These are phyloP conservation scores for Xyrichtys novacula DNA, from an alignment of 2,797 vertebrate genomes.

Conservation along the genomic window DNA sequence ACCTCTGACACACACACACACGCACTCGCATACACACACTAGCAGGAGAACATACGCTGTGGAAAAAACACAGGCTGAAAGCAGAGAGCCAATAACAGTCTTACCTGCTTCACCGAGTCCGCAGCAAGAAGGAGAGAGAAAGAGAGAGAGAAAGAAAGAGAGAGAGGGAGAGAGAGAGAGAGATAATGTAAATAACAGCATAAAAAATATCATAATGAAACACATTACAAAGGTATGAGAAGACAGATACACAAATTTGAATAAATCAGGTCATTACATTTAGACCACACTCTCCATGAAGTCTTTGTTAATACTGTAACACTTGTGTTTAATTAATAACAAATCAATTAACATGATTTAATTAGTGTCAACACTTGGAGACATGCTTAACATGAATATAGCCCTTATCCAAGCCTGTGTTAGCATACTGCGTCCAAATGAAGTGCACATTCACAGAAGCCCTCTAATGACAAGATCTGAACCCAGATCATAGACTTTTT, in stretches of 20 bases:
- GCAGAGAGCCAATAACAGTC: conserved; percentile 70
- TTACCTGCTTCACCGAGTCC: conserved; percentile 78
- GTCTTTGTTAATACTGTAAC: not conserved
- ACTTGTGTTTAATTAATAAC: conserved; percentile 30
- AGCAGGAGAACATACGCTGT: conserved; percentile 16
- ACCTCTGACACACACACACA: conserved; percentile 55
- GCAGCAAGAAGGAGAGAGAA: conserved; percentile 56
- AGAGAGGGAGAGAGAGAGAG: too few relatives aligned
- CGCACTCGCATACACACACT: conserved; percentile 15
- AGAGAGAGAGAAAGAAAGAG: conserved; percentile 65
- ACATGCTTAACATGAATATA: conserved; percentile 17
- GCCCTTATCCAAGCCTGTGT: conserved; percentile 22
- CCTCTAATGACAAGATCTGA: too few relatives aligned
- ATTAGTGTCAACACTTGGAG: conserved; percentile 48
- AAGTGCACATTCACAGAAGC: too few relatives aligned
- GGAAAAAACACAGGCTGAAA: conserved; percentile 32
- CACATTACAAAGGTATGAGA: conserved; percentile 9
- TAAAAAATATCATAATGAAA: conserved; percentile 22
- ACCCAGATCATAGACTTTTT: too few relatives aligned
- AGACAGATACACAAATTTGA: conserved; percentile 8
- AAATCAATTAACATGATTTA: conserved; percentile 42
- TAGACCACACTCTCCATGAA: conserved; percentile 1
- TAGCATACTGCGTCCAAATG: too few relatives aligned
- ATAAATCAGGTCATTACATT: conserved; percentile 39
- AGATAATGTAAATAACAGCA: conserved; percentile 45